Base-by-base conservation (phyloP, 2,888 invertebrate genomes). In the Philereme vetulata region DNA sequence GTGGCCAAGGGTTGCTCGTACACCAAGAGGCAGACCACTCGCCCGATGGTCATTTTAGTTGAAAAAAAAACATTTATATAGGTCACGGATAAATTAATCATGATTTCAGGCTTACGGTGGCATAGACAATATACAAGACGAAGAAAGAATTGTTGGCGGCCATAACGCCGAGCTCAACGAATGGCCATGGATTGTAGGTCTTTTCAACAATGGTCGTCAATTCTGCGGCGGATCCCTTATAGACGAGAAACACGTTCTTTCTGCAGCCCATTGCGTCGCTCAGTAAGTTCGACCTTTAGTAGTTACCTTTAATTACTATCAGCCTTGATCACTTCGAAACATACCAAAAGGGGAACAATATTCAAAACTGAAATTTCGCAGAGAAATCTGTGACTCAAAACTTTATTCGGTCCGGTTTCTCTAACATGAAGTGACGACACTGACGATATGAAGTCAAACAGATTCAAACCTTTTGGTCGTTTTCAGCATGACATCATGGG, bases 181-280 rank as follows among this genome's bases (percentile, higher is more conserved):
- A 82, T 97, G 97, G 95, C 97, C 97, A 5, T 95, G 96, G 96
- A 95, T 96, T 36, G 97, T 95, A 1, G 97, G 95, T 1, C 89
- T 98, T 40, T 96, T 97, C 82, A 97, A 96, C 80, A 94, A 94
- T 5, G 96, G 96, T 10, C 93, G 97, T 38, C 97, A 97, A 82
- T 97, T 97, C 85, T 97, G 97, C 80, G 97, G 97, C 1, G 97
- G 97, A 7, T 97, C 97, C 0, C 90, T 97, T 47, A 96, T 97
- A 65, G 97, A 97, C 74, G 94, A 94, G 66, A 86, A 82, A 52
- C 97, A 97, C 77, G 95, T 97, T 51, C 88, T 97, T 9, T 96
- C 97, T 2, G 97, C 97, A 3, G 97, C 97, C 1, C 97, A 97
- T 87, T 97, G 97, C 81, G 96, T 97, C 34, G 96, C 97, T 36